These are phyloP conservation scores for Apamea epomidion DNA, from an alignment of 2,888 invertebrate genomes.

Conservation along the genomic window DNA sequence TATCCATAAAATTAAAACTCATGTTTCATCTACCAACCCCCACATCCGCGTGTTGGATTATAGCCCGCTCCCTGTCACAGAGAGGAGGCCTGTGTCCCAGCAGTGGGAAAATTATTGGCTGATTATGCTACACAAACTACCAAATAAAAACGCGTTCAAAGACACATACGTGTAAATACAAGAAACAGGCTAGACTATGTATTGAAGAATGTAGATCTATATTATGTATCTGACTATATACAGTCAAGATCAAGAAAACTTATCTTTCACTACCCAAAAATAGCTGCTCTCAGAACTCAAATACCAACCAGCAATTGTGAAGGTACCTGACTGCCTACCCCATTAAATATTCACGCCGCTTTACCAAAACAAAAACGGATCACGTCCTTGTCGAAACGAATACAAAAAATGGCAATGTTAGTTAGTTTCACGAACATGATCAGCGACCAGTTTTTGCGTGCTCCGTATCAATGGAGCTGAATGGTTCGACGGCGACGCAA, in stretches of 20 bases:
- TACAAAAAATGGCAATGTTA: conserved; percentile 81
- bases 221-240: conserved; percentile 4
- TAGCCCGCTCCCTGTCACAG: neutral
- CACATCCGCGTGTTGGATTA: neutral
- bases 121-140: no score
- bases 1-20: neutral
- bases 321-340: conserved; percentile 54
- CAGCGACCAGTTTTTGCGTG: conserved; percentile 81
- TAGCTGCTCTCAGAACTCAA: conserved; percentile 43
- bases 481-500: conserved; percentile 80
- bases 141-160: neutral
- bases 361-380: conserved; percentile 80
- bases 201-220: conserved; percentile 7
- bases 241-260: conserved; percentile 13
- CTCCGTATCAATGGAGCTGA: conserved; percentile 87
- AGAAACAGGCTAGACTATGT: neutral
- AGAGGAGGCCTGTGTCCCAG: neutral
- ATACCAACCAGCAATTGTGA: conserved; percentile 24
- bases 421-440: conserved; percentile 79
- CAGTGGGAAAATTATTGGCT: no score
- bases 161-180: neutral
- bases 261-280: conserved; percentile 37
- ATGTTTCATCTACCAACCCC: neutral
- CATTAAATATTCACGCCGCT: conserved; percentile 82
- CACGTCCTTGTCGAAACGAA: conserved; percentile 81